A percentile compares a stretch with the other conserved stretches of the same genome.
These are phyloP conservation scores for Ischnus inquisitorius DNA, from an alignment of 2,888 invertebrate species.

Conservation along the genomic window DNA sequence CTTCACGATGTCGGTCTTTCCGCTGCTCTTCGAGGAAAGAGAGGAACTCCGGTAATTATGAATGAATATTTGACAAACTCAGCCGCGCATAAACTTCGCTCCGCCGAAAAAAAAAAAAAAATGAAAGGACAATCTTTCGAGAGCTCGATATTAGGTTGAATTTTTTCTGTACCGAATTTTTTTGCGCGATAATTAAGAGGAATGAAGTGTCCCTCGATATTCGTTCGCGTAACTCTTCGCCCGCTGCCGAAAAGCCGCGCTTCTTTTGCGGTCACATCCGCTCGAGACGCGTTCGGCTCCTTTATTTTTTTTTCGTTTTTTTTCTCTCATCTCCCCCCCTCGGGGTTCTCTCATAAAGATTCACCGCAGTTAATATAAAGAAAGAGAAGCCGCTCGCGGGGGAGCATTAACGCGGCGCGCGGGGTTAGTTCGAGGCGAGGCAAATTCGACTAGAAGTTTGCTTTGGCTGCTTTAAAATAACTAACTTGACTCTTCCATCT, in stretches of 20 bases:
- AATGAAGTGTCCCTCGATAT: constrained; percentile 44
- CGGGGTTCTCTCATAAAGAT: constrained; percentile 75
- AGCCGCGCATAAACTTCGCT: not conserved
- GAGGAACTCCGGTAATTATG: constrained; percentile 51
- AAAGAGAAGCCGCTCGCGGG: constrained; percentile 75
- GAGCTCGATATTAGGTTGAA: not conserved
- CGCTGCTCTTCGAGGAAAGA: constrained; percentile 25
- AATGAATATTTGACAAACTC: constrained; percentile 62
- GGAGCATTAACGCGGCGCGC: constrained; percentile 77
- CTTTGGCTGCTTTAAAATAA: constrained; percentile 83
- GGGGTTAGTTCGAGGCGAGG: constrained; percentile 79
- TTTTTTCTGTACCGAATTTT: constrained; percentile 5
- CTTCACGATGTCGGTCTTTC: constrained; percentile 55
- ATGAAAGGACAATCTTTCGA: constrained; percentile 24
- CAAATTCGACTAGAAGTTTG: constrained; percentile 79
- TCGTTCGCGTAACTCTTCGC: constrained; percentile 30
- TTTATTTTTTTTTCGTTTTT: constrained; percentile 51
- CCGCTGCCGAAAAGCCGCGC: constrained; percentile 29
- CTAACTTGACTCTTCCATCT: constrained; percentile 70
- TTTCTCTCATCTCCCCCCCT: constrained; percentile 24
- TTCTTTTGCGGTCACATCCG: constrained; percentile 67
- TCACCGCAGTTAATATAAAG: constrained; percentile 76
- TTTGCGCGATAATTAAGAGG: constrained; percentile 43
- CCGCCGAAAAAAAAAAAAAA: not conserved
- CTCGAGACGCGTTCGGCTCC: constrained; percentile 39